phyloP scores from a whole-genome alignment of 2,888 invertebrate species.

The Drosophila trichaetosa region DNA sequence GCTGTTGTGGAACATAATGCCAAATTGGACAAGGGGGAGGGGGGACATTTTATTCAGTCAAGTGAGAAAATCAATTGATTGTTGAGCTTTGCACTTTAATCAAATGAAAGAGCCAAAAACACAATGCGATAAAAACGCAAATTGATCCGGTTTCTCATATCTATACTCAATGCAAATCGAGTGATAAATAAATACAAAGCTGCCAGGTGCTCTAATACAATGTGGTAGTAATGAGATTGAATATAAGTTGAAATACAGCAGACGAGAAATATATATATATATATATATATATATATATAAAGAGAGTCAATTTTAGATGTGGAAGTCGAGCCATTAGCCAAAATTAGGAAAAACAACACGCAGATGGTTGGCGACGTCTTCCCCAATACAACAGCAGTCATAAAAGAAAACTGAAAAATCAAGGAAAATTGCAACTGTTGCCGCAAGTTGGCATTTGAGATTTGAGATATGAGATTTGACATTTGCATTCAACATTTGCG shows the following conservation, averaged over 20 bases:
- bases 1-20: conserved; percentile 57
- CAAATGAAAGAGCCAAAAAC: conserved; percentile 5
- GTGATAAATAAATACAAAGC: background rate
- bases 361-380: background rate
- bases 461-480: background rate
- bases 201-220: conserved; percentile 9
- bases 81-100: conserved; percentile 7
- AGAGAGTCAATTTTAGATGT: background rate
- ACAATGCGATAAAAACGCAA: background rate
- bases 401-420: background rate
- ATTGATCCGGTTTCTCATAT: background rate
- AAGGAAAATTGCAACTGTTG: background rate
- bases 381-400: background rate
- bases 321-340: background rate
- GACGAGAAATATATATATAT: background rate
- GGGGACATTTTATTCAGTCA: background rate
- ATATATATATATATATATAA: background rate
- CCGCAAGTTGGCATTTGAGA: conserved; percentile 5
- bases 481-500: conserved; percentile 13
- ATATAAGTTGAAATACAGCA: background rate
- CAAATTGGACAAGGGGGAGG: conserved; percentile 3
- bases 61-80: conserved; percentile 5
- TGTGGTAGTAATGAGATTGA: background rate
- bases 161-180: background rate
- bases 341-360: background rate